Evolutionary conservation across 2,797 vertebrate genomes (phyloP).

Genomic region (Halcyon smyrnensis): DNA sequence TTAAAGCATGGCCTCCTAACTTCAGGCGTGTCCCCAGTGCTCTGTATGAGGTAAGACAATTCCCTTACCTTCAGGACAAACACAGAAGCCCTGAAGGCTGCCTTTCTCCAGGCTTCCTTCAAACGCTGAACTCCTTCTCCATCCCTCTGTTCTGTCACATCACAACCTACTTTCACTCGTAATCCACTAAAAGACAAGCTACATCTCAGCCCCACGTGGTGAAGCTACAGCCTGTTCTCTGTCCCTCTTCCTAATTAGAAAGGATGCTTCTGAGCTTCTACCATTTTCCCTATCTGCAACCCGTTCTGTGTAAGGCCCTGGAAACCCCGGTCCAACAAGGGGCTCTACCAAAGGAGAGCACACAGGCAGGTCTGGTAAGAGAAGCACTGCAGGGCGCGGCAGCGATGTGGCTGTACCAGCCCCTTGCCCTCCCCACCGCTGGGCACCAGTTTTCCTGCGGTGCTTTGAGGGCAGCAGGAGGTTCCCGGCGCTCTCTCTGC

Average conservation of each 20-base stretch:
- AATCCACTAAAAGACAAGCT: not conserved
- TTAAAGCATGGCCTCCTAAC: fast-evolving
- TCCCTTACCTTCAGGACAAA: not conserved
- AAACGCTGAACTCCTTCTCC: not conserved
- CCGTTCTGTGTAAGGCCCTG: fast-evolving
- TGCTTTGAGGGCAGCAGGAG: fast-evolving
- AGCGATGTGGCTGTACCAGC: fast-evolving
- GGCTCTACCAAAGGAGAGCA: not conserved
- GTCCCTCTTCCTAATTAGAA: fast-evolving
- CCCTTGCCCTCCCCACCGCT: not conserved
- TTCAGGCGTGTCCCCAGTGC: fast-evolving
- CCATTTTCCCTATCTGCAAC: fast-evolving
- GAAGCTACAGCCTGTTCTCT: not conserved
- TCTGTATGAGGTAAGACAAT: fast-evolving
- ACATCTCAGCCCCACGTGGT: not conserved
- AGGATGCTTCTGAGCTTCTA: not conserved
- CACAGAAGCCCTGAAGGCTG: not conserved
- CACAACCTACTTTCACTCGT: fast-evolving
- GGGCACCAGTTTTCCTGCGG: not conserved
- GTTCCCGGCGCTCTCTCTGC: not conserved
- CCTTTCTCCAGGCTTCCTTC: not conserved
- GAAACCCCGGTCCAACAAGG: fast-evolving
- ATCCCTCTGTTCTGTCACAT: not conserved
- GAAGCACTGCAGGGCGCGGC: too few relatives aligned
- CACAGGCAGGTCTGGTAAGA: not conserved